Base-by-base conservation (phyloP, 1,140 invertebrate species). In the Helicoverpa armigera region DNA sequence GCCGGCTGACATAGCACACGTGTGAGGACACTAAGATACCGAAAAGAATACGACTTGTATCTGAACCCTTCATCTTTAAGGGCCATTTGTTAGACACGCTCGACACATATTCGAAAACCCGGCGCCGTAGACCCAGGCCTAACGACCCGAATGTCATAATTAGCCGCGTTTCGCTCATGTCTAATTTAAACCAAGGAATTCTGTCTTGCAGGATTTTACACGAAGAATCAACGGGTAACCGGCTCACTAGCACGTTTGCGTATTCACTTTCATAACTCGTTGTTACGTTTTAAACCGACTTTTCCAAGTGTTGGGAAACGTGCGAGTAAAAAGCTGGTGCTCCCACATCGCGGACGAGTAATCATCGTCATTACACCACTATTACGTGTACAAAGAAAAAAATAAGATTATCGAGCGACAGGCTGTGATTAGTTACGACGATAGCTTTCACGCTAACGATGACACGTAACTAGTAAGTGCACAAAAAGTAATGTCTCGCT, bases 201-300 rank as follows among this genome's bases (percentile, higher is more conserved):
- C 80, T 86, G 81, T 85, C 81, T 73, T 89, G 89, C 86, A 88
- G 87, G 88, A 93, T 89, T 86, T 90, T 91, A 90, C 86, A 87
- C 81, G 88, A 88, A 87, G 88, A 89, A 88, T 86, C 84, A 77
- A 48, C 83, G 84, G 82, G 86, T 90, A 88, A 89, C 84, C 83
- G 84, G 87, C 86, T 87, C 87, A 89, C 78, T 78, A 81, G 87
- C 83, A 88, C 80, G 83, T 92, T 92, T 92, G 86, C 90, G 88
- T 91, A 89, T 91, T 85, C 86, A 89, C 91, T 95, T 94, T 95
- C 94, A 94, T 94, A 95, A 95, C 91, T 78, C 81, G 87, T 88
- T 89, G 88, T 94, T 94, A 94, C 94, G 92, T 92, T 94, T 88
- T 82, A 80, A 86, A 86, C 84, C 85, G 84, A 93, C 87, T 92